Conservation (phyloP, 2,797 vertebrate species). For the Oceanodroma leucorhoa region DNA sequence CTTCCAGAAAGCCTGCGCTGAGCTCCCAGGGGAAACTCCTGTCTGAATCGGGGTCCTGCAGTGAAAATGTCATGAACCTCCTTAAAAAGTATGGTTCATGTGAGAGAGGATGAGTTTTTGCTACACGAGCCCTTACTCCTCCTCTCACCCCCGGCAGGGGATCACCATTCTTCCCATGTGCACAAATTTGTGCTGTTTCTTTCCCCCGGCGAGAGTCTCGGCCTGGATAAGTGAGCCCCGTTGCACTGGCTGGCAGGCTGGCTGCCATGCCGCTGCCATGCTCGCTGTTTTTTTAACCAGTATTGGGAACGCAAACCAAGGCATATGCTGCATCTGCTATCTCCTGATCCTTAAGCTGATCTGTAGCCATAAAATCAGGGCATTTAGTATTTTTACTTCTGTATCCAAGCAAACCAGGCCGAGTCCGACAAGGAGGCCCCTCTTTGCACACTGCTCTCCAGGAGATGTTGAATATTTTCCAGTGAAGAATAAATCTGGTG, state of each 20-base stretch:
- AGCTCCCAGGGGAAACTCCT: background rate
- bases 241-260: background rate
- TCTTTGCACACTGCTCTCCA: background rate
- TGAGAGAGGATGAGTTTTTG: background rate
- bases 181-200: background rate
- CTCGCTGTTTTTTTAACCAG: background rate
- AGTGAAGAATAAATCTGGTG: background rate
- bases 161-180: rapidly evolving
- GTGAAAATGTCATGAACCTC: background rate
- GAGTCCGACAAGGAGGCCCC: background rate
- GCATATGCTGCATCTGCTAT: background rate
- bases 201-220: background rate
- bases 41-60: rapidly evolving
- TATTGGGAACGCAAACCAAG: background rate
- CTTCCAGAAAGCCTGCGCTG: background rate
- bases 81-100: background rate
- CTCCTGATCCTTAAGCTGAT: background rate
- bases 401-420: background rate
- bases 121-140: background rate
- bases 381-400: background rate
- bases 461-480: background rate
- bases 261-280: background rate
- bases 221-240: background rate
- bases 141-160: too few relatives aligned
- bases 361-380: background rate